These are phyloP conservation scores for Alentia gelatinosa DNA, from an alignment of 2,888 invertebrate genomes.

Conservation along the genomic window DNA sequence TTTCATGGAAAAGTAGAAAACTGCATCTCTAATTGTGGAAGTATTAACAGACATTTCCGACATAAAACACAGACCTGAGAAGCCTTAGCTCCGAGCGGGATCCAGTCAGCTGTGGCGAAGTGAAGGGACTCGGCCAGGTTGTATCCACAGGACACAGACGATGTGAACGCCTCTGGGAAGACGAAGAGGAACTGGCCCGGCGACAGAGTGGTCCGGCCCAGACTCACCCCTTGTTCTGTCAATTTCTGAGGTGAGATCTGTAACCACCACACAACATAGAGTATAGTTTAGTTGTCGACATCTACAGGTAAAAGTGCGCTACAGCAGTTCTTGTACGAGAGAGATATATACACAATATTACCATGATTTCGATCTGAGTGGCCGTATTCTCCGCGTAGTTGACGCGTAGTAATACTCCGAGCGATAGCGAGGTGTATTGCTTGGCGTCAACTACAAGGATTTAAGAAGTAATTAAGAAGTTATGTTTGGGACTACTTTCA, in stretches of 20 bases:
- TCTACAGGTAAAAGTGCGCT: too few relatives aligned
- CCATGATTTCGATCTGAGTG: too few relatives aligned
- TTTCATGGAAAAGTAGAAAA: too few relatives aligned
- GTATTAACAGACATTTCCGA: too few relatives aligned
- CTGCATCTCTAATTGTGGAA: too few relatives aligned
- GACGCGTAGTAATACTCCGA: too few relatives aligned
- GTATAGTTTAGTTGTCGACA: background rate
- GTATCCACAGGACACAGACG: slow-evolving; percentile 93
- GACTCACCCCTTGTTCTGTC: slow-evolving; percentile 87
- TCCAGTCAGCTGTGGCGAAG: slow-evolving; percentile 91
- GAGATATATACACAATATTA: background rate
- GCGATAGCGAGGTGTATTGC: too few relatives aligned
- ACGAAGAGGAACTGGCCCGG: slow-evolving; percentile 94
- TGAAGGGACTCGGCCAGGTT: slow-evolving; percentile 95
- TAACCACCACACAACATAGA: background rate
- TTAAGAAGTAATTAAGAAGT: too few relatives aligned
- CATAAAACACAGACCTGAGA: slow-evolving; percentile 61
- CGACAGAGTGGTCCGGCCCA: slow-evolving; percentile 90
- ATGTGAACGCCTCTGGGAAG: slow-evolving; percentile 93
- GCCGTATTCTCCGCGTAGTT: too few relatives aligned
- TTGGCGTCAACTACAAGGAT: too few relatives aligned
- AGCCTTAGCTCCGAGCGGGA: slow-evolving; percentile 83
- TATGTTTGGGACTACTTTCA: too few relatives aligned
- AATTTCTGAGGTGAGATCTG: slow-evolving; percentile 89
- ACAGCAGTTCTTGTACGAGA: background rate